A percentile compares a stretch with the other conserved stretches of the same genome.
Evolutionary conservation across 30 jellyfish, hydroid and myxozoan species (phyloP).

Genomic region (Chrysaora quinquecirrha): DNA sequence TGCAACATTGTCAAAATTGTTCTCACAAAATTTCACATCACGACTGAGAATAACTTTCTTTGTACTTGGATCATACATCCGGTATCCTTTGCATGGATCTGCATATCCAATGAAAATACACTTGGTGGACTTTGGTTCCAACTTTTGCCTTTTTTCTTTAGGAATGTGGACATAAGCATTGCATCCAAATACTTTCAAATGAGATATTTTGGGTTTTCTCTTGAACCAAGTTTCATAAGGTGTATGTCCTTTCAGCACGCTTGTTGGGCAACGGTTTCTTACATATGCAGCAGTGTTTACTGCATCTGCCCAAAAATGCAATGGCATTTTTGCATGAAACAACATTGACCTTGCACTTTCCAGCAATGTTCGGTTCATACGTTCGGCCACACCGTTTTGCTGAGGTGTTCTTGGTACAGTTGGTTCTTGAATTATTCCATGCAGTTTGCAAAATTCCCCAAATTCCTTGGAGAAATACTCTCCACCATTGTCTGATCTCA

Average conservation of each 20-base stretch:
- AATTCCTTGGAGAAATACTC: too few species aligned
- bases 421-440: constrained; percentile 55
- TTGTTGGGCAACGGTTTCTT: constrained; percentile 51
- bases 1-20: constrained; percentile 27
- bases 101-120: constrained; percentile 41
- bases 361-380: constrained; percentile 35
- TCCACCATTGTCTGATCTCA: too few species aligned
- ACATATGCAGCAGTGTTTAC: too few species aligned
- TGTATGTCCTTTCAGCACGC: constrained; percentile 40
- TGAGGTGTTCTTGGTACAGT: constrained; percentile 57
- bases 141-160: constrained; percentile 16
- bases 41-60: constrained; percentile 39
- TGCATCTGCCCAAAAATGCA: constrained; percentile 49
- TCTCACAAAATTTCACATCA: constrained; percentile 9
- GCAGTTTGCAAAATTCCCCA: constrained; percentile 38
- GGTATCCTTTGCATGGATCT: constrained; percentile 31
- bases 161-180: constrained; percentile 46
- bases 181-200: constrained; percentile 57
- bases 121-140: constrained; percentile 36
- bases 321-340: constrained; percentile 46
- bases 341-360: constrained; percentile 54
- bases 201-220: constrained; percentile 27
- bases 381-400: constrained; percentile 52
- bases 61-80: constrained; percentile 35
- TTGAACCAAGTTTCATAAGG: constrained; percentile 40